Percentiles rank a stretch among this genome's conserved stretches.
Conservation (phyloP, 2,797 vertebrate species). For the Margarornis squamiger region DNA sequence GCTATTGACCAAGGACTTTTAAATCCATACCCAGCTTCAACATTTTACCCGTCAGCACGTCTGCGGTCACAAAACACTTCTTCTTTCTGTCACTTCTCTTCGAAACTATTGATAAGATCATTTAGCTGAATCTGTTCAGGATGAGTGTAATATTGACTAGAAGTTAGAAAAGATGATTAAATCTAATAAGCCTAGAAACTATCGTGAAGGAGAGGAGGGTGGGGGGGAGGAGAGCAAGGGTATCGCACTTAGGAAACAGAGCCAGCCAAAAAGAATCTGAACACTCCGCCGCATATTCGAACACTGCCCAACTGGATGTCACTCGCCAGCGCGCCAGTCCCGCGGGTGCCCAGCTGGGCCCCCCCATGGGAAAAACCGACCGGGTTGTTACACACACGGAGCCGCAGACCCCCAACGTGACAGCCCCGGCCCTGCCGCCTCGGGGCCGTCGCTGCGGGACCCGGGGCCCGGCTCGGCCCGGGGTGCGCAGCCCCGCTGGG, state of each 20-base stretch:
- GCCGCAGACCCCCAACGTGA: not conserved
- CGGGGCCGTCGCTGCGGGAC: not conserved
- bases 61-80: conserved; percentile 79
- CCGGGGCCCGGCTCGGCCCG: not conserved
- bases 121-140: conserved; percentile 80
- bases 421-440: not conserved
- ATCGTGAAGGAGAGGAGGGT: not conserved
- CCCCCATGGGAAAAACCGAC: not conserved
- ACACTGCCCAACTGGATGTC: not conserved
- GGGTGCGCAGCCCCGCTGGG: not conserved
- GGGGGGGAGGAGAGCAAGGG: not conserved
- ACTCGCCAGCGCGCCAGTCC: not conserved
- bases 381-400: not conserved
- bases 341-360: not conserved
- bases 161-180: conserved; percentile 79
- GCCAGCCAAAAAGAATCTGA: conserved; percentile 7
- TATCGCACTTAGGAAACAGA: not conserved
- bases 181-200: conserved; percentile 75
- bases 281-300: not conserved
- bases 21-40: conserved; percentile 78
- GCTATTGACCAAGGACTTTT: conserved; percentile 76
- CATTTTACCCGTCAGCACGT: conserved; percentile 81
- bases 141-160: conserved; percentile 78
- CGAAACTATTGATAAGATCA: conserved; percentile 81
- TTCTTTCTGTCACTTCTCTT: conserved; percentile 82